Conservation (phyloP, 1,140 invertebrate species). For the Helicoverpa zea region DNA sequence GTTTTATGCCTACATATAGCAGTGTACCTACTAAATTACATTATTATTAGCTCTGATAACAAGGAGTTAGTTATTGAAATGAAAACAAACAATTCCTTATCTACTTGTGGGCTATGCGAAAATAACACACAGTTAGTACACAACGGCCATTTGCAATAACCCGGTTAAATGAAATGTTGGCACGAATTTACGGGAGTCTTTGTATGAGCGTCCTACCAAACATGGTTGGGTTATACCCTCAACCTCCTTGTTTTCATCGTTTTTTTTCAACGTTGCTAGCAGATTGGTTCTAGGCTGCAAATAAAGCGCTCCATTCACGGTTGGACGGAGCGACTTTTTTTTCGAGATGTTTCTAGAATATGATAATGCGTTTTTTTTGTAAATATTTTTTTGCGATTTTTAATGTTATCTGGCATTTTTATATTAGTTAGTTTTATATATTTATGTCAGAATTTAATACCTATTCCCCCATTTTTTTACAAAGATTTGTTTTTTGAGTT, state of each 20-base stretch:
- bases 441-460: too few relatives aligned
- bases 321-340: not conserved
- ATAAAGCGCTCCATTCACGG: slow-evolving; percentile 55
- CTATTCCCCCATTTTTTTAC: too few relatives aligned
- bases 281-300: slow-evolving; percentile 53
- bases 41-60: slow-evolving; percentile 58
- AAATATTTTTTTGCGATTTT: too few relatives aligned
- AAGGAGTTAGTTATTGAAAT: slow-evolving; percentile 54
- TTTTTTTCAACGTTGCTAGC: slow-evolving; percentile 71
- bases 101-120: slow-evolving; percentile 56
- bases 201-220: slow-evolving; percentile 61
- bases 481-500: too few relatives aligned
- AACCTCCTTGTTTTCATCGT: slow-evolving; percentile 79
- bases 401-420: too few relatives aligned
- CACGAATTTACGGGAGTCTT: slow-evolving; percentile 58
- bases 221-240: slow-evolving; percentile 66
- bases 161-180: slow-evolving; percentile 48
- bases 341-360: slow-evolving; percentile 11
- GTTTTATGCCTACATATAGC: slow-evolving; percentile 16
- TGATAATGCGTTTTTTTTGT: not conserved
- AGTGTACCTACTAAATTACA: slow-evolving; percentile 33
- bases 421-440: too few relatives aligned
- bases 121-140: slow-evolving; percentile 57
- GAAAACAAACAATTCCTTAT: slow-evolving; percentile 71
- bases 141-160: slow-evolving; percentile 62